Conservation (phyloP, 1,140 invertebrate genomes). For the Periplaneta americana region DNA sequence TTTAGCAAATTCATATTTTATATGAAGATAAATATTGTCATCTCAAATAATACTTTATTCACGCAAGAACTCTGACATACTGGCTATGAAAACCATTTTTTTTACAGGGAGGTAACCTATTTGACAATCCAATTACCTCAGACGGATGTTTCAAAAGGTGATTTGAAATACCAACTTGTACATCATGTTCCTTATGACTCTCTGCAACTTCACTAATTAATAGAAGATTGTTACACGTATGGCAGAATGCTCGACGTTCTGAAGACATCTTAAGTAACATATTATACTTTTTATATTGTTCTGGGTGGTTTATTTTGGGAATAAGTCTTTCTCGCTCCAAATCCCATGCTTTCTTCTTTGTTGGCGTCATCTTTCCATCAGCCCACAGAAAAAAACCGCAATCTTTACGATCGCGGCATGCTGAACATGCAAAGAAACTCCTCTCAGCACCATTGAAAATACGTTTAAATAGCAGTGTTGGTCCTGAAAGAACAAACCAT, state of each 20-base stretch:
- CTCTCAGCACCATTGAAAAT: conserved; percentile 32
- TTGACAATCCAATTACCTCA: conserved; percentile 24
- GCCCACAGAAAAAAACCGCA: conserved; percentile 61
- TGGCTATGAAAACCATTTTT: too few species aligned
- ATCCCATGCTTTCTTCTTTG: conserved; percentile 43
- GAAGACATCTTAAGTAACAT: conserved; percentile 30
- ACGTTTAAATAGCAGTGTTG: conserved; percentile 61
- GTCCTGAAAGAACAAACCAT: conserved; percentile 40
- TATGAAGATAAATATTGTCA: too few species aligned
- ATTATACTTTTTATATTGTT: conserved; percentile 44
- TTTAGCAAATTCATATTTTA: too few species aligned
- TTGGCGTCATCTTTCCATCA: conserved; percentile 39
- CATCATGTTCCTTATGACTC: conserved; percentile 44
- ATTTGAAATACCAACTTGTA: conserved; percentile 40
- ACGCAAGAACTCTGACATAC: too few species aligned
- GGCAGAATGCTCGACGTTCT: conserved; percentile 44
- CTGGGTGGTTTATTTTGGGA: conserved; percentile 42
- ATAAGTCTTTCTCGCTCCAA: conserved; percentile 41
- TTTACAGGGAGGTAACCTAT: too few species aligned
- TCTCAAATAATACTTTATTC: too few species aligned
- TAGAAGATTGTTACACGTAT: conserved; percentile 54
- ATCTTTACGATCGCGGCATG: conserved; percentile 66
- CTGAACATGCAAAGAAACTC: conserved; percentile 72
- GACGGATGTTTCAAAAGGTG: conserved; percentile 48
- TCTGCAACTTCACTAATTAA: conserved; percentile 33